Evolutionary conservation across 2,888 invertebrate genomes (phyloP).

Genomic region (Drosophila maculinotata): DNA sequence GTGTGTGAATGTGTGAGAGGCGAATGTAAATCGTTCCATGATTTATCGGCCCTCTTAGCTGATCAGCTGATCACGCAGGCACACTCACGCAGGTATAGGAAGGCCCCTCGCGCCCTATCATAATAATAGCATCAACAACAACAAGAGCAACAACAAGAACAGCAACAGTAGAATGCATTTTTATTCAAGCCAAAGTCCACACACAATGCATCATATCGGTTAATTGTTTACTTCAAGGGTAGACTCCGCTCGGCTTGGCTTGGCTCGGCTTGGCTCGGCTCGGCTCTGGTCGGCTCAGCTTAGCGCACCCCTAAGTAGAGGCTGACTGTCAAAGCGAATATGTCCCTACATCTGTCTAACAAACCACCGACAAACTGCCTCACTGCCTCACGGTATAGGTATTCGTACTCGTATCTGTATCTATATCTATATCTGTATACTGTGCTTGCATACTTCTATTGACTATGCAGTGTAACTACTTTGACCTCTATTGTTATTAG

Average conservation of each 20-base stretch:
- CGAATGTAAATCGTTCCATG: constrained; percentile 9
- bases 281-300: constrained; percentile 18
- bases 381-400: constrained; percentile 5
- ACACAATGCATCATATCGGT: constrained; percentile 60
- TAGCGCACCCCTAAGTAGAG: constrained; percentile 66
- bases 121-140: constrained; percentile 16
- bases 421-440: constrained; percentile 21
- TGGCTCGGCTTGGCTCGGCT: constrained; percentile 9
- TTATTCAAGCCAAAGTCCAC: constrained; percentile 49
- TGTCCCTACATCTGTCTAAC: constrained; percentile 45
- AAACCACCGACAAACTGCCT: constrained; percentile 16
- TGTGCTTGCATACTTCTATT: constrained; percentile 5
- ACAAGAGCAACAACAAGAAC: constrained; percentile 24
- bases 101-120: constrained; percentile 26
- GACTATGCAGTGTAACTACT: constrained; percentile 70
- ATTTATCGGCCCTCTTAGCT: too few relatives aligned
- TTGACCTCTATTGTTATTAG: constrained; percentile 76
- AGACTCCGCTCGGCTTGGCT: constrained; percentile 14
- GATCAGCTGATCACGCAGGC: not conserved
- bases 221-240: constrained; percentile 62
- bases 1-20: constrained; percentile 12
- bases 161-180: constrained; percentile 33
- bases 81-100: not conserved
- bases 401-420: constrained; percentile 9
- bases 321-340: constrained; percentile 41